These are phyloP conservation scores for Drosophila teissieri DNA, from an alignment of 1,140 invertebrate genomes.

Conservation along the genomic window DNA sequence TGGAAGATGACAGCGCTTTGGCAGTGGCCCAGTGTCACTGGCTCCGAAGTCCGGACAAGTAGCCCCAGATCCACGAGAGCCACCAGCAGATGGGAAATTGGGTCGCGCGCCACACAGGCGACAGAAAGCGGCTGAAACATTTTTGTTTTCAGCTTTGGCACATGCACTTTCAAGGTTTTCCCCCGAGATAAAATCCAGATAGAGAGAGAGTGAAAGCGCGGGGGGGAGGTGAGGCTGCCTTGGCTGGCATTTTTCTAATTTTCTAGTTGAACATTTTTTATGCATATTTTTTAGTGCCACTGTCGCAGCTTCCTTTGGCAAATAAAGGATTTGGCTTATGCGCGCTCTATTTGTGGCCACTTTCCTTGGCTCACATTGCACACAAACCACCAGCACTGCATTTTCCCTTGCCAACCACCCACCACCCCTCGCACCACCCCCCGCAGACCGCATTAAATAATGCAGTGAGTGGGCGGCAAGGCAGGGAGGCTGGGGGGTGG, in stretches of 20 bases:
- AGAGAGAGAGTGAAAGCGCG: not conserved
- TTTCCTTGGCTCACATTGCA: slow-evolving; percentile 69
- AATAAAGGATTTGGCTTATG: slow-evolving; percentile 74
- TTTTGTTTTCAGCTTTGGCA: slow-evolving; percentile 44
- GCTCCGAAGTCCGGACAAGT: slow-evolving; percentile 5
- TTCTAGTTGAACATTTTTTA: slow-evolving; percentile 60
- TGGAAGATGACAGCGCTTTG: slow-evolving; percentile 37
- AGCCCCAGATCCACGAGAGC: slow-evolving; percentile 15
- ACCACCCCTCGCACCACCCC: not conserved
- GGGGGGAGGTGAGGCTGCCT: slow-evolving; percentile 1
- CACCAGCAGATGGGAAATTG: slow-evolving; percentile 27
- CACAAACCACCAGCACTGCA: not conserved
- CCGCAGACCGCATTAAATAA: slow-evolving; percentile 46
- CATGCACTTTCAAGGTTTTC: slow-evolving; percentile 57
- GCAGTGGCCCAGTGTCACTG: slow-evolving; percentile 42
- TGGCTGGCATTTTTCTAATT: slow-evolving; percentile 60
- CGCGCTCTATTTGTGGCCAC: slow-evolving; percentile 63
- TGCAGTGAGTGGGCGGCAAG: slow-evolving; percentile 33
- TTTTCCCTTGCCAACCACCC: not conserved
- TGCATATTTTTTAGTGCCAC: slow-evolving; percentile 40
- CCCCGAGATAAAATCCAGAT: slow-evolving; percentile 30
- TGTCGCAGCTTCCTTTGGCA: slow-evolving; percentile 51
- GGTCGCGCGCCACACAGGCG: slow-evolving; percentile 47
- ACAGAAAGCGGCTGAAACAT: slow-evolving; percentile 49
- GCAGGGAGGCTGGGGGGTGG: slow-evolving; percentile 1